Conservation (phyloP, 2,888 invertebrate species). For the Cataglyphis altisquamis region DNA sequence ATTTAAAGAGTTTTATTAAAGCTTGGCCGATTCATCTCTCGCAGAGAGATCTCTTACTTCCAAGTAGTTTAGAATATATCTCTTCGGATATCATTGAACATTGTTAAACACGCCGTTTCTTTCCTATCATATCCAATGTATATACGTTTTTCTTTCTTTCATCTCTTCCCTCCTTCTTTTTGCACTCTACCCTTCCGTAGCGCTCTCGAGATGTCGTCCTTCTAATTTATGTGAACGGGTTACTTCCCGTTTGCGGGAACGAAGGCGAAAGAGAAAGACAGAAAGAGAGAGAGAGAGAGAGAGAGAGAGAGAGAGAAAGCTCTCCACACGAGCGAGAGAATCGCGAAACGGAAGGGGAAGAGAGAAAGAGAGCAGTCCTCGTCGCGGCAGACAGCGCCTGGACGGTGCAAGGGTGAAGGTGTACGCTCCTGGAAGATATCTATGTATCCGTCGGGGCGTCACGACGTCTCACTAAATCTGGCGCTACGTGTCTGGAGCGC, state of each 20-base stretch:
- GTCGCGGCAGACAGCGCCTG: constrained; percentile 78
- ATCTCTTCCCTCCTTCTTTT: constrained; percentile 47
- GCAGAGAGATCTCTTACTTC: not conserved
- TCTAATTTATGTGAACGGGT: constrained; percentile 83
- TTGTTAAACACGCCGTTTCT: constrained; percentile 36
- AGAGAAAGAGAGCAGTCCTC: constrained; percentile 70
- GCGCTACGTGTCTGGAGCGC: constrained; percentile 84
- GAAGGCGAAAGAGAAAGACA: constrained; percentile 39
- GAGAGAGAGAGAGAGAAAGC: constrained; percentile 33
- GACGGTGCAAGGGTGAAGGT: constrained; percentile 79
- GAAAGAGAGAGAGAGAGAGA: constrained; percentile 32
- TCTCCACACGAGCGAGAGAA: constrained; percentile 15
- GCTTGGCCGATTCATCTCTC: not conserved
- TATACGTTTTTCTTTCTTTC: constrained; percentile 25
- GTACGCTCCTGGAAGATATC: constrained; percentile 84
- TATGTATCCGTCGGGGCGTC: constrained; percentile 85
- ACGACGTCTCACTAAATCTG: constrained; percentile 85
- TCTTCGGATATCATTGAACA: constrained; percentile 41
- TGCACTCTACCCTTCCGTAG: constrained; percentile 62
- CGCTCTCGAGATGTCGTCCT: constrained; percentile 79
- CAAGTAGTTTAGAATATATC: not conserved
- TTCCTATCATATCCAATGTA: constrained; percentile 33
- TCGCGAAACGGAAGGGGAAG: constrained; percentile 55
- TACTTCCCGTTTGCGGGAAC: constrained; percentile 80
- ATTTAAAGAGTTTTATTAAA: not conserved